Percentiles rank a stretch among this genome's conserved stretches.
These are phyloP conservation scores for Calyptomena viridis DNA, from an alignment of 2,113 vertebrate genomes.

Conservation along the genomic window DNA sequence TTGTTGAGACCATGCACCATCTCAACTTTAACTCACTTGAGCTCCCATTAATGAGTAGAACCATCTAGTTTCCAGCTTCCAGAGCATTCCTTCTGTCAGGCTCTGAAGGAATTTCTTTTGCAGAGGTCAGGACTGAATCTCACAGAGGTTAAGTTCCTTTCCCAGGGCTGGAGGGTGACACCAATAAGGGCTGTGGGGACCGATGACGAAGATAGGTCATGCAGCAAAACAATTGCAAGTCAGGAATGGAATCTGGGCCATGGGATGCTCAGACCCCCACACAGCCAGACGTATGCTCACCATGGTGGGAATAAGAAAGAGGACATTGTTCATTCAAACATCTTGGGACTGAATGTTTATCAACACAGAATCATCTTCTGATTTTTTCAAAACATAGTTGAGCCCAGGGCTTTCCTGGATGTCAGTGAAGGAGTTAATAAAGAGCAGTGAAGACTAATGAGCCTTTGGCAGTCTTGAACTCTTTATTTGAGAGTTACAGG, in stretches of 20 bases:
- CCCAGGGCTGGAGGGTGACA: background rate
- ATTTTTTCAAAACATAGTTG: background rate
- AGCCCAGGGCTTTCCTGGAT: background rate
- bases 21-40: background rate
- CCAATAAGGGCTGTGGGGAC: background rate
- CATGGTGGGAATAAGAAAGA: conserved; percentile 5
- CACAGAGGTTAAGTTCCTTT: conserved; percentile 31
- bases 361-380: background rate
- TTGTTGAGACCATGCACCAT: accelerated
- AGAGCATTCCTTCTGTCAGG: background rate
- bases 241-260: conserved; percentile 54
- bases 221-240: conserved; percentile 19
- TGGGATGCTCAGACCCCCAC: background rate
- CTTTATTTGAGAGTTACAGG: background rate
- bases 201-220: conserved; percentile 30
- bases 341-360: background rate
- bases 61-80: background rate
- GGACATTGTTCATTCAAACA: conserved; percentile 14
- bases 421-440: background rate
- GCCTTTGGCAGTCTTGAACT: background rate
- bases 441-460: background rate
- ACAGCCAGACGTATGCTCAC: background rate
- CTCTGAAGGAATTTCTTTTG: background rate
- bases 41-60: background rate
- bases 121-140: conserved; percentile 26